Evolutionary conservation across 2,888 invertebrate species (phyloP).

Genomic region (Platerodrilus igneus): DNA sequence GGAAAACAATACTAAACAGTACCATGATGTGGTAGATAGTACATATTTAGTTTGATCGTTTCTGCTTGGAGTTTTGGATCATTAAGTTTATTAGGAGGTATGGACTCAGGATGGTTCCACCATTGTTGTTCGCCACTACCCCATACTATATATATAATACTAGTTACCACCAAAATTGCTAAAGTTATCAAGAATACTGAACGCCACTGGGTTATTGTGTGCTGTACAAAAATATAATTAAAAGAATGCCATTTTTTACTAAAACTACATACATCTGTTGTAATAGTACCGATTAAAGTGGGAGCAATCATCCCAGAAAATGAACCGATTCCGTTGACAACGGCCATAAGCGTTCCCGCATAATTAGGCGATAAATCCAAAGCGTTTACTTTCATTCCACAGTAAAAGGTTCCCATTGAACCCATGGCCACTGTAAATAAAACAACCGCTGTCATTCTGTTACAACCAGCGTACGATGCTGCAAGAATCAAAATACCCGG

Average conservation of each 20-base stretch:
- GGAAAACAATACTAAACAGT: too few species aligned
- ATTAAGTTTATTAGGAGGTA: too few species aligned
- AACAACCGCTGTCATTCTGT: constrained; percentile 48
- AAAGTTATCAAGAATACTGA: constrained; percentile 71
- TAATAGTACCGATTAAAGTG: constrained; percentile 56
- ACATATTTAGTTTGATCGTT: too few species aligned
- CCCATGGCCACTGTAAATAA: constrained; percentile 60
- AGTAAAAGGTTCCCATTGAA: constrained; percentile 66
- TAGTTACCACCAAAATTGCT: constrained; percentile 58
- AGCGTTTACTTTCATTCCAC: constrained; percentile 63
- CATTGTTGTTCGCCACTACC: constrained; percentile 66
- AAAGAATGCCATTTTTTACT: too few species aligned
- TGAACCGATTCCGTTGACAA: constrained; percentile 60
- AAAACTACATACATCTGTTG: constrained; percentile 53
- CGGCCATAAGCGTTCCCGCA: constrained; percentile 60
- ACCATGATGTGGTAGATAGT: too few species aligned
- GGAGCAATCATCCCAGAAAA: constrained; percentile 60
- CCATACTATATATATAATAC: constrained; percentile 60
- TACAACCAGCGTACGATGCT: constrained; percentile 60
- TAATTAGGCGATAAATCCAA: constrained; percentile 62
- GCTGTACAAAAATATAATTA: too few species aligned
- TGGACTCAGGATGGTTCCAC: constrained; percentile 57
- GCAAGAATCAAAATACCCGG: constrained; percentile 60
- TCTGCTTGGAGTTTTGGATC: too few species aligned
- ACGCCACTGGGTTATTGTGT: constrained; percentile 62